These are phyloP conservation scores for Lithophane leautieri DNA, from an alignment of 2,888 invertebrate genomes.

Conservation along the genomic window DNA sequence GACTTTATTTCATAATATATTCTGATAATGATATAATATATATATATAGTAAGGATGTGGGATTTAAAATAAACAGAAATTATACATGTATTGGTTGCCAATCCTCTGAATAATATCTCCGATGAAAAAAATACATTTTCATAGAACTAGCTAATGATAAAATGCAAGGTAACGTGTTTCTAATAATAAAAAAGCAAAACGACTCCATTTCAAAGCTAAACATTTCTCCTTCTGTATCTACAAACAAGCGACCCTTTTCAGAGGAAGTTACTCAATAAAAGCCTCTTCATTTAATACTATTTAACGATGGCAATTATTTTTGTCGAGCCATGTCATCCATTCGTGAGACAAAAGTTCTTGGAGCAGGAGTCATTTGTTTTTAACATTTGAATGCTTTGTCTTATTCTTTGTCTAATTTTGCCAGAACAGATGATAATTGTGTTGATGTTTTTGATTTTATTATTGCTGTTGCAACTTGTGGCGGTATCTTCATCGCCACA, in stretches of 20 bases:
- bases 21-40: no score
- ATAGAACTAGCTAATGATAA: neutral
- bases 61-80: neutral
- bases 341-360: conserved; percentile 41
- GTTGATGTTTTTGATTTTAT: neutral
- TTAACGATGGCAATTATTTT: conserved; percentile 76
- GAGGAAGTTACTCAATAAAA: conserved; percentile 56
- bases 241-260: conserved; percentile 40
- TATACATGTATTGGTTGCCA: neutral
- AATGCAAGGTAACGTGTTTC: neutral
- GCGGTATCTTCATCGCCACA: no score
- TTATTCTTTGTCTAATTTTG: conserved; percentile 23
- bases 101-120: neutral
- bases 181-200: conserved; percentile 1
- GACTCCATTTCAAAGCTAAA: conserved; percentile 17
- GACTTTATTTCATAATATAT: no score
- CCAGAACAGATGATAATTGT: neutral
- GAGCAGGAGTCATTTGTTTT: conserved; percentile 51
- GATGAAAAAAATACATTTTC: neutral
- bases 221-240: conserved; percentile 19
- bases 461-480: neutral
- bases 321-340: conserved; percentile 65
- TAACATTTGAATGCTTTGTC: conserved; percentile 29
- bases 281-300: conserved; percentile 66
- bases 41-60: no score